Evolutionary conservation across 2,797 vertebrate species (phyloP), one percentile per base, ranked within the genome.

Genomic region (Coluber constrictor): DNA sequence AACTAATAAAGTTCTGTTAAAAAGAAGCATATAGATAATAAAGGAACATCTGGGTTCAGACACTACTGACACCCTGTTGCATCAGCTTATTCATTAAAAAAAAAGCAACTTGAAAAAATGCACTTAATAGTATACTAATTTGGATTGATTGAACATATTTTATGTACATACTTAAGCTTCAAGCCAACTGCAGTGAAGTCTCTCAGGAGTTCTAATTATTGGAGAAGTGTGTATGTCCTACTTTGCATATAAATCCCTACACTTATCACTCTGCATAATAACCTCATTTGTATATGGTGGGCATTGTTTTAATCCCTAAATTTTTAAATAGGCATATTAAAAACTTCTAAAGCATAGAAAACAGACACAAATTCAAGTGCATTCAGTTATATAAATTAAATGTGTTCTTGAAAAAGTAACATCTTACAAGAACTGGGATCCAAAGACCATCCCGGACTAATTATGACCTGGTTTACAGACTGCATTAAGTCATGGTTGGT

Each of bases 1-100:
- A 94, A 96, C 93, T 95, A 95, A 83, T 74, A 94, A 95, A 95
- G 92, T 95, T 96, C 94, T 95, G 93, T 95, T 94, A 95, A 94
- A 95, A 79, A 90, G 96, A 92, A 79, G 88, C 88, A 79, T 4
- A 94, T 11, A 93, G 15, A 86, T 61, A 92, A 93, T 88, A 95
- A 95, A 93, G 13, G 83, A 89, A 93, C 74, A 86, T 13, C 88
- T 60, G 92, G 90, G 37, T 57, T 83, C 25, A 3, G 66, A 25
- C 88, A 87, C 91, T 91, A 89, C 29, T 89, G 87, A 25, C n/a
- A 92, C 94, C 74, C 0, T 60, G 92, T 3, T 74, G 10, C 91
- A 92, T 47, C 12, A 32, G 25, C 51, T 79, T 59, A 43, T 57
- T n/a, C 88, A 90, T 0, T 43, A 25, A 63, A 29, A 63, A 6